Percentiles rank a stretch among this genome's conserved stretches.
Conservation (phyloP, 2,797 vertebrate genomes). For the Etheostoma perlongum region DNA sequence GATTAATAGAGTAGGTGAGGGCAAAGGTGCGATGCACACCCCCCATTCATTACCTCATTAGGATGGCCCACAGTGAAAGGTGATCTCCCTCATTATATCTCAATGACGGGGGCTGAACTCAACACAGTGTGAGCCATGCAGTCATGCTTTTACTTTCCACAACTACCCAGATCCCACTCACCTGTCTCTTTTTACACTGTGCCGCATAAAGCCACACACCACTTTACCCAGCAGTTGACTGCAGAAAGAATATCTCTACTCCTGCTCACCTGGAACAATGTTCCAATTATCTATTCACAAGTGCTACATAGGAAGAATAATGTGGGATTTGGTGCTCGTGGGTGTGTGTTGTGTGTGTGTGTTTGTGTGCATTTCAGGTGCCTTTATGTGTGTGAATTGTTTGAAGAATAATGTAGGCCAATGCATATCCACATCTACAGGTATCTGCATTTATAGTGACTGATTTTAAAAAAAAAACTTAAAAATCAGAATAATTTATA, state of each 20-base stretch:
- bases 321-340: constrained; percentile 27
- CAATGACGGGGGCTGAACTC: constrained; percentile 75
- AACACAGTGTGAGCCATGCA: constrained; percentile 56
- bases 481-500: no score
- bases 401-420: no score
- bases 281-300: constrained; percentile 52
- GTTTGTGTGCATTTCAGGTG: constrained; percentile 57
- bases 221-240: constrained; percentile 54
- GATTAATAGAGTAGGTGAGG: constrained; percentile 87
- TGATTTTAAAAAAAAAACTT: no score
- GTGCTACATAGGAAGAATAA: constrained; percentile 11
- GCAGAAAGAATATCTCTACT: constrained; percentile 37
- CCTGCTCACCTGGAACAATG: constrained; percentile 48
- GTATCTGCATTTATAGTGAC: no score
- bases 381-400: constrained; percentile 39
- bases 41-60: constrained; percentile 86
- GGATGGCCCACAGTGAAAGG: constrained; percentile 82
- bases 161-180: constrained; percentile 37
- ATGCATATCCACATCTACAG: no score
- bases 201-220: constrained; percentile 61
- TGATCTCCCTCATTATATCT: constrained; percentile 85
- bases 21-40: constrained; percentile 76
- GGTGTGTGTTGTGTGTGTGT: no score
- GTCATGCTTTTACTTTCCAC: constrained; percentile 53
- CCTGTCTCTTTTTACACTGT: constrained; percentile 58